Base-by-base conservation (phyloP, 1,140 invertebrate genomes). In the Cydia amplana region DNA sequence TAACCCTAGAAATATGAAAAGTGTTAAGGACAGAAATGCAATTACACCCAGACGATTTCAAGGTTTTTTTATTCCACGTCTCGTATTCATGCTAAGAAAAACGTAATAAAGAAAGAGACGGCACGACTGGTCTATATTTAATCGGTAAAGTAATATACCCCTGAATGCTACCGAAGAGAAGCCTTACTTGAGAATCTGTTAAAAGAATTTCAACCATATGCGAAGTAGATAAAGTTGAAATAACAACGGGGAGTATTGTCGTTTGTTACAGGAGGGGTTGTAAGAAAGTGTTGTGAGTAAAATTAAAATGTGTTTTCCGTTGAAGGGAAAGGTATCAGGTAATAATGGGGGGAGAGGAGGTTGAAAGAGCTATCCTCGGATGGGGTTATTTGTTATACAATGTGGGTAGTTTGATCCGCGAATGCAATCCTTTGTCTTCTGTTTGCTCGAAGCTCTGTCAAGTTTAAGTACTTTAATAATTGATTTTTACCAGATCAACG, bases 221-320 rank as follows among this genome's bases (percentile, higher is more conserved):
- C 23, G 6, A 60, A 60, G 20, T 9, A 23, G 1, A 7, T 75
- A 65, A 0, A 36, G 16, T 23, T 12, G 9, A n/a, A n/a, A 36
- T 40, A n/a, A n/a, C 49, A 51, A 51, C 4, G 49, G 12, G 49
- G 16, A n/a, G 49, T 18, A 0, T 51, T 18, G 16, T 51, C 49
- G 18, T 10, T 51, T 51, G 49, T 18, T 23, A 60, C 55, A 23
- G 10, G 9, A 9, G 55, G 20, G 55, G 55, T 18, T 40, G 72
- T 81, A 77, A 25, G 74, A 4, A 72, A 0, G 4, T 14, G 63
- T 25, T 80, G 79, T 82, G 80, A 79, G 80, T 80, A 78, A 83
- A 83, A 83, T 82, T 83, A 85, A 82, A 85, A 82, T 82, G 80
- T 82, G 83, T 85, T 83, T 84, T 85, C 82, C 80, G 74, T 79